Base-by-base conservation (phyloP, 2,888 invertebrate species). In the Thereva unica region DNA sequence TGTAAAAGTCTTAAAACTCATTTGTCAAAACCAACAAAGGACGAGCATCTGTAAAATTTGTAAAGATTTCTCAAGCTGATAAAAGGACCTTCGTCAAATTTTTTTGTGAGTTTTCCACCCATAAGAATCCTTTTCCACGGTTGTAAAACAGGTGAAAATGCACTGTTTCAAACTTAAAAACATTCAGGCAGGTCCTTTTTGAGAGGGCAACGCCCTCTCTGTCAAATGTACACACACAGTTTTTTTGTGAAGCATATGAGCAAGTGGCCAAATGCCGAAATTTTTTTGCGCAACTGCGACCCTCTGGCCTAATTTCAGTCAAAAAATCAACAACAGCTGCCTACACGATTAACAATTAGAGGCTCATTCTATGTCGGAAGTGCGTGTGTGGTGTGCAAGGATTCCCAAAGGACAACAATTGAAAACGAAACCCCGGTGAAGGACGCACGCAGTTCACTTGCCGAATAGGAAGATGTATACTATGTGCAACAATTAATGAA, bases 291-390 rank as follows among this genome's bases (percentile, higher is more conserved):
- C 34, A 50, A 50, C 7, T 8, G 23, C 50, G 35, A 23, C 50
- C 50, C 35, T 50, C 50, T 50, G 50, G 50, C 50, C 50, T 50
- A 50, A 35, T 34, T 40, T 38, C n/a, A 49, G 10, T 45, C 50
- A 57, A 67, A 23, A 23, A 69, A 69, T 67, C 56, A 65, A 50
- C 64, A 67, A 67, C 69, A 69, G 67, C 69, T 69, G 69, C 69
- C 69, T 56, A 69, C 59, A 67, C 64, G 67, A 69, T 69, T 67
- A 69, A 65, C 69, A 69, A 69, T 69, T 69, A 69, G 67, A 64
- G 65, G 44, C 56, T 63, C 45, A 67, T 69, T 69, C 69, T 47
- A 38, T 65, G n/a, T 64, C 69, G 69, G 69, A 69, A 69, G 69
- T 69, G 40, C 61, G n/a, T 61, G 61, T 50, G 61, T 23, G 23